Evolutionary conservation across 2,888 invertebrate genomes (phyloP).

Genomic region (Rhopalosiphum nymphaeae): DNA sequence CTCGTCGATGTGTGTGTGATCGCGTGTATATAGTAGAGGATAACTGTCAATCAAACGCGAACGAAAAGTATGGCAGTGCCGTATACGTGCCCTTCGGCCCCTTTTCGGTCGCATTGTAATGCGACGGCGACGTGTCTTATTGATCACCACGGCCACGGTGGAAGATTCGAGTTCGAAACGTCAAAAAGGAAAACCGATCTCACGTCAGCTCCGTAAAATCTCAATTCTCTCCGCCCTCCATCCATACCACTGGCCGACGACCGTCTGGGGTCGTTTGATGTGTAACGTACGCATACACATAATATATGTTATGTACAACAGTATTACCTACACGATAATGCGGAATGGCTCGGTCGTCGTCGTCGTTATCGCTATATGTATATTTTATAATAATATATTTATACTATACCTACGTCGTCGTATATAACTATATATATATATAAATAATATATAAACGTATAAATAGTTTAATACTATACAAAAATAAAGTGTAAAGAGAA

Average conservation of each 20-base stretch:
- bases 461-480: constrained; percentile 27
- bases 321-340: neutral
- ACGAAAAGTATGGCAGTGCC: neutral
- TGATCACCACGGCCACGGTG: neutral
- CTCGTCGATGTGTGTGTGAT: neutral
- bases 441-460: constrained; percentile 14
- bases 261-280: neutral
- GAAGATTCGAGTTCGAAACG: constrained; percentile 29
- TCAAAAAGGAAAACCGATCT: constrained; percentile 23
- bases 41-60: constrained; percentile 45
- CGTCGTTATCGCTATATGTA: neutral
- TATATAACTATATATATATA: neutral
- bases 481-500: neutral
- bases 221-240: neutral
- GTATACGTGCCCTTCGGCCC: neutral
- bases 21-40: neutral
- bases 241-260: too few relatives aligned
- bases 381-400: neutral
- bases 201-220: constrained; percentile 18
- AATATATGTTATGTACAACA: neutral
- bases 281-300: neutral
- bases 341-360: neutral
- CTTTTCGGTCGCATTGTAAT: constrained; percentile 18
- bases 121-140: constrained; percentile 27
- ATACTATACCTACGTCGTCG: neutral